Base-by-base conservation (phyloP, 37 sponge, comb jelly and placozoan species). In the Beroe forskalii region DNA sequence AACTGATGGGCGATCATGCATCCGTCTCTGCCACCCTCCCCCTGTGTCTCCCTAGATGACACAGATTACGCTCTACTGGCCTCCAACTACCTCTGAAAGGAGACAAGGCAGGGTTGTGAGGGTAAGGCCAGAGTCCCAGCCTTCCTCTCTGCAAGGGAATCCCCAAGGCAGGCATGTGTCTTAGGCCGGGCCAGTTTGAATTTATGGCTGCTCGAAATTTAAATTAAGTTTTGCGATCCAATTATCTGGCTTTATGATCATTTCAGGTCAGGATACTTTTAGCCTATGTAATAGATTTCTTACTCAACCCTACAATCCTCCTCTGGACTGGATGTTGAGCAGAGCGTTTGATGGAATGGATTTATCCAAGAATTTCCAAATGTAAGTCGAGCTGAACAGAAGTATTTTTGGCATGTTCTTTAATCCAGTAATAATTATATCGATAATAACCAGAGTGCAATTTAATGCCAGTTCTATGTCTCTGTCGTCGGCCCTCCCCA, bases 51-150 rank as follows among this genome's bases (percentile, higher is more conserved):
- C 60, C 17, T 9, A 20, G 9, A 17, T 9, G 17, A 55, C 60
- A 17, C 60, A 9, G n/a, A n/a, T n/a, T n/a, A 76, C 32, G 32
- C 91, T 33, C 66, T 69, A 91, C 91, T 2, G 91, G 91, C 91
- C 1, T 28, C 37, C 17, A 91, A 91, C 91, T 91, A 76, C 91
- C 91, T 30, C 75, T 91, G 22, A 31, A 76, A 8, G 91, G 91
- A 17, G 91, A 69, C 48, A 91, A 91, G 76, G 69, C 38, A 3
- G n/a, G 55, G 9, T 55, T 91, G 2, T 91, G 91, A 76, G 91
- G 86, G 25, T 75, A 40, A 12, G 91, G 76, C 0, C 22, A 2
- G 91, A 14, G 91, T 75, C 8, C 66, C 91, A 14, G 91, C 60
- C 25, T 86, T 86, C 40, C 40, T 86, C 36, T 55, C 31, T 20